A percentile compares a stretch with the other conserved stretches of the same genome.
Conservation (phyloP, 2,888 invertebrate species). For the Elmis aenea region DNA sequence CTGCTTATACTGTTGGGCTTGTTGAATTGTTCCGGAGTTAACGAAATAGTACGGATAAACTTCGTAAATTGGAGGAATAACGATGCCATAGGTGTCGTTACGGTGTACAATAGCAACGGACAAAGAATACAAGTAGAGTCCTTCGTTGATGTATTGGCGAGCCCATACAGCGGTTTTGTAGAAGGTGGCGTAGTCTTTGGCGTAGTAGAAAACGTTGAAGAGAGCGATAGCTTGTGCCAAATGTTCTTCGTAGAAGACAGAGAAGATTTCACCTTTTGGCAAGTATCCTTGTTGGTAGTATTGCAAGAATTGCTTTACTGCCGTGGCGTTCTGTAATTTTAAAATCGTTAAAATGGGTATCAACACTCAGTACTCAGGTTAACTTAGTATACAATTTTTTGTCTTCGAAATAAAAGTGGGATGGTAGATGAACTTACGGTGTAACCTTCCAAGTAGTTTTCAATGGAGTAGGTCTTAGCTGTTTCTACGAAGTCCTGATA, state of each 20-base stretch:
- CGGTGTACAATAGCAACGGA: slow-evolving; percentile 60
- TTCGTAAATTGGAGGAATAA: slow-evolving; percentile 68
- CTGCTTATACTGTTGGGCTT: slow-evolving; percentile 60
- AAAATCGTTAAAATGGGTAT: too few species aligned
- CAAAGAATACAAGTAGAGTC: slow-evolving; percentile 62
- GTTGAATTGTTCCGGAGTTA: slow-evolving; percentile 61
- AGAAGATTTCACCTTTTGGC: slow-evolving; percentile 58
- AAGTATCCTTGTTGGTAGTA: slow-evolving; percentile 54
- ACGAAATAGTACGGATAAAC: slow-evolving; percentile 68
- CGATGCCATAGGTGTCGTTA: slow-evolving; percentile 58
- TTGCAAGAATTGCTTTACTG: slow-evolving; percentile 53
- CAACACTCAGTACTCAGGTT: too few species aligned
- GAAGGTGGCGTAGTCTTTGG: slow-evolving; percentile 68
- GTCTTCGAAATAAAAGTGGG: too few species aligned
- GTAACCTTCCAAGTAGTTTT: too few species aligned
- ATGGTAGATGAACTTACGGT: too few species aligned
- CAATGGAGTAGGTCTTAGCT: too few species aligned
- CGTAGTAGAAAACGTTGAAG: slow-evolving; percentile 63
- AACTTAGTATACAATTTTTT: too few species aligned
- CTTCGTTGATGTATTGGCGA: slow-evolving; percentile 64
- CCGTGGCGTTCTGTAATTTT: slow-evolving; percentile 54
- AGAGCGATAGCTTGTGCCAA: slow-evolving; percentile 59
- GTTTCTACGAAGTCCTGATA: too few species aligned
- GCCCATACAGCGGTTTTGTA: slow-evolving; percentile 64
- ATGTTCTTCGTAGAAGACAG: slow-evolving; percentile 56